Evolutionary conservation across 2,888 invertebrate species (phyloP).

Genomic region (Dasysyrphus albostriatus): DNA sequence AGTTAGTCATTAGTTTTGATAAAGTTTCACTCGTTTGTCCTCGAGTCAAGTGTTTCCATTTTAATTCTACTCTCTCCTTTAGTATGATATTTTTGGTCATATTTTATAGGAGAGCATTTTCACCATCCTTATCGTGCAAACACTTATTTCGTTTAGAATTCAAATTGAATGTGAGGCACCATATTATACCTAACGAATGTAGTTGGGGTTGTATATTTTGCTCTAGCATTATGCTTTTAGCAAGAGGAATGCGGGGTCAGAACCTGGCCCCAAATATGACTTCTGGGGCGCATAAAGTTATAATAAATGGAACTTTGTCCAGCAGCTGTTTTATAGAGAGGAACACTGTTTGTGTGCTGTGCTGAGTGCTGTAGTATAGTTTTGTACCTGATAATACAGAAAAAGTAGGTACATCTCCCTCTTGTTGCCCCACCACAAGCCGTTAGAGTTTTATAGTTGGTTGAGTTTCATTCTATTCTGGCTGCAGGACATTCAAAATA

Average conservation of each 20-base stretch:
- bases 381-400: slow-evolving; percentile 55
- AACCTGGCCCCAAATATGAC: slow-evolving; percentile 33
- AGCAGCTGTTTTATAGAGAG: slow-evolving; percentile 39
- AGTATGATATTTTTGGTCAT: slow-evolving; percentile 45
- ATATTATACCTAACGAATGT: background rate
- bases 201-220: slow-evolving; percentile 34
- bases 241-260: background rate
- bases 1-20: slow-evolving; percentile 34
- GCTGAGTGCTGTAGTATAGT: slow-evolving; percentile 12
- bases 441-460: slow-evolving; percentile 23
- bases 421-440: slow-evolving; percentile 20
- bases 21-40: slow-evolving; percentile 12
- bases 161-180: slow-evolving; percentile 57
- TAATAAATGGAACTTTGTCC: slow-evolving; percentile 69
- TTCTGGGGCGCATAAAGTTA: slow-evolving; percentile 59
- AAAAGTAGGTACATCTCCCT: background rate
- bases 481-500: slow-evolving; percentile 18
- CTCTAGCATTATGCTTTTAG: slow-evolving; percentile 49
- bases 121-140: slow-evolving; percentile 63
- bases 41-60: background rate
- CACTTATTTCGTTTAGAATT: slow-evolving; percentile 68
- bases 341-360: slow-evolving; percentile 3
- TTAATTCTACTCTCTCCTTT: background rate
- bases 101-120: slow-evolving; percentile 65
- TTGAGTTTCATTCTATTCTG: slow-evolving; percentile 5